Evolutionary conservation across 2,888 invertebrate species (phyloP), one percentile per base, ranked within the genome.

Genomic region (Tortricodes alternella): DNA sequence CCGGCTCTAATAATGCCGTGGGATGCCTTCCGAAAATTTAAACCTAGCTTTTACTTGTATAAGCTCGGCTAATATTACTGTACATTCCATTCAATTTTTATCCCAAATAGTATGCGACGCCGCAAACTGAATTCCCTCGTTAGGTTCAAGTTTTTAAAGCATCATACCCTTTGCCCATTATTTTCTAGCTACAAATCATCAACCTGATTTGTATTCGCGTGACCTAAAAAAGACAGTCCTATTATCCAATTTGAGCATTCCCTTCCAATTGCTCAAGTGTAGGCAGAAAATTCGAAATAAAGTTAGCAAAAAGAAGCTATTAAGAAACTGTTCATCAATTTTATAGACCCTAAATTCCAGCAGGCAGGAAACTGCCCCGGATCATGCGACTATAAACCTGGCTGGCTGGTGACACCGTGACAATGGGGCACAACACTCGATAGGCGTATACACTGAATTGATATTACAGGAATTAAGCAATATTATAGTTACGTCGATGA

Each of bases 261-360:
- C 32, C 18, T 34, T 44, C 35, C 21, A 41, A 34, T 27, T 44
- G 27, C 48, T 56, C 11, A 23, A 55, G 48, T 48, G 41, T 13
- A 48, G 35, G 27, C 37, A 35, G 44, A 49, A n/a, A 44, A 49
- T 49, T 44, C 44, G 37, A 56, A 56, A 57, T 62, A 62, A 53
- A 67, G 64, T 65, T 51, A 63, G 69, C 70, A 72, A 74, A 70
- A 74, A 73, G 71, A 70, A 73, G 68, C 74, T 81, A 83, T 84
- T 85, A 86, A 83, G 85, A 80, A 81, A 74, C 76, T 75, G 81
- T 88, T 84, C 83, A 81, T 88, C 88, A 86, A 83, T 86, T 85
- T 88, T 85, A 86, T 87, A 70, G 88, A 75, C 83, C 80, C 82
- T 87, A 85, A 87, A 88, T 86, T 86, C 80, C 72, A 78, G 76